phyloP scores from a whole-genome alignment of 2,113 vertebrate species.

The Aramus guarauna region DNA sequence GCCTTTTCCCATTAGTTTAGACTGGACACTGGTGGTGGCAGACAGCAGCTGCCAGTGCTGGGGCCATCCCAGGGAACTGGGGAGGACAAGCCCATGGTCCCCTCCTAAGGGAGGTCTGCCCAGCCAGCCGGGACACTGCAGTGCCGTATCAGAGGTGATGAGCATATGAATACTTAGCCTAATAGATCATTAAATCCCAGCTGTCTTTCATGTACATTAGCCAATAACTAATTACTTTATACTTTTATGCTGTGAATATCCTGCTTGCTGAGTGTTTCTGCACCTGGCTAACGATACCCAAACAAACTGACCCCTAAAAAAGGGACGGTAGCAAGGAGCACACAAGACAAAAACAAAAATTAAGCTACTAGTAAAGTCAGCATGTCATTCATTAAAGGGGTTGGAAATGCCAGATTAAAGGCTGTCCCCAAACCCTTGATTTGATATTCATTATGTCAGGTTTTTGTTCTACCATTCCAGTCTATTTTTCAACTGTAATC shows the following conservation, averaged over 20 bases:
- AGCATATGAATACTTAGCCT: background rate
- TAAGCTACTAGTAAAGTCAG: background rate
- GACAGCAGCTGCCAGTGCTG: background rate
- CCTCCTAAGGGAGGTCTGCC: background rate
- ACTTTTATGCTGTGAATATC: background rate
- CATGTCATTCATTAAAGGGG: background rate
- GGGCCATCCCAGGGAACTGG: accelerated
- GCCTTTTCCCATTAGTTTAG: background rate
- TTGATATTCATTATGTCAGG: background rate
- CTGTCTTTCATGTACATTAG: background rate
- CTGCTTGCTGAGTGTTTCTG: background rate
- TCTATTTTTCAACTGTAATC: constrained; percentile 42
- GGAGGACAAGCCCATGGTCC: background rate
- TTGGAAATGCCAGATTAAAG: background rate
- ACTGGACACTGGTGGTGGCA: background rate
- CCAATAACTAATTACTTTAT: background rate
- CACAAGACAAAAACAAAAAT: background rate
- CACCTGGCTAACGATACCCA: background rate
- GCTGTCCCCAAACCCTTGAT: background rate
- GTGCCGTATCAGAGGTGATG: background rate
- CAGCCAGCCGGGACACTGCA: background rate
- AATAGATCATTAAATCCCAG: background rate
- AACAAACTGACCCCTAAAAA: background rate
- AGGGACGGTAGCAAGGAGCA: background rate
- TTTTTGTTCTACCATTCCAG: constrained; percentile 12